Conservation (phyloP, 2,888 invertebrate species). For the Lordiphosa andalusiaca region DNA sequence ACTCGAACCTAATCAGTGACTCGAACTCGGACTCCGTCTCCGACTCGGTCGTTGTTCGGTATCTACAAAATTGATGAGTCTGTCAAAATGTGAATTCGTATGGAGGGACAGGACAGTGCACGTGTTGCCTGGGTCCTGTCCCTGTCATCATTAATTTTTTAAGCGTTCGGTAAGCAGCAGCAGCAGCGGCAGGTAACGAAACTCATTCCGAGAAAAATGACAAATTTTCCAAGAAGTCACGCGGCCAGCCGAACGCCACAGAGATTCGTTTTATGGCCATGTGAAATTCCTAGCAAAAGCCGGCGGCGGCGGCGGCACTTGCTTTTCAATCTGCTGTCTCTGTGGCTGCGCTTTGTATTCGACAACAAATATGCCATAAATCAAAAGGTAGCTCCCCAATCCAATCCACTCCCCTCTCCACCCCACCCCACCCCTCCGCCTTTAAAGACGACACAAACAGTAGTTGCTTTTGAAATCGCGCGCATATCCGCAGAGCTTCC, state of each 20-base stretch:
- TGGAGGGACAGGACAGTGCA: conserved; percentile 49
- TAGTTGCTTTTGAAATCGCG: conserved; percentile 76
- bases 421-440: background rate
- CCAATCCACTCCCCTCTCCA: background rate
- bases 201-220: conserved; percentile 62
- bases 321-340: conserved; percentile 33
- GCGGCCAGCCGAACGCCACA: conserved; percentile 16
- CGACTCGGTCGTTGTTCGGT: conserved; percentile 13
- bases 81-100: conserved; percentile 75
- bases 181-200: conserved; percentile 12
- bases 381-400: conserved; percentile 42
- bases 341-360: conserved; percentile 56
- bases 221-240: conserved; percentile 69
- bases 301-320: conserved; percentile 58
- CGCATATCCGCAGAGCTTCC: conserved; percentile 76
- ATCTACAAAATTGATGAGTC: conserved; percentile 74
- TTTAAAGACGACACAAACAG: conserved; percentile 49
- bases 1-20: conserved; percentile 66
- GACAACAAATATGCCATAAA: conserved; percentile 68
- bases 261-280: conserved; percentile 57
- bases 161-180: conserved; percentile 53
- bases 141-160: conserved; percentile 72
- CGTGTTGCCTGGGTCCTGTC: conserved; percentile 48
- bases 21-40: conserved; percentile 14
- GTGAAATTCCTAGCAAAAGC: conserved; percentile 70